These are phyloP conservation scores for Colletes collaris DNA, from an alignment of 2,888 invertebrate genomes.

Conservation along the genomic window DNA sequence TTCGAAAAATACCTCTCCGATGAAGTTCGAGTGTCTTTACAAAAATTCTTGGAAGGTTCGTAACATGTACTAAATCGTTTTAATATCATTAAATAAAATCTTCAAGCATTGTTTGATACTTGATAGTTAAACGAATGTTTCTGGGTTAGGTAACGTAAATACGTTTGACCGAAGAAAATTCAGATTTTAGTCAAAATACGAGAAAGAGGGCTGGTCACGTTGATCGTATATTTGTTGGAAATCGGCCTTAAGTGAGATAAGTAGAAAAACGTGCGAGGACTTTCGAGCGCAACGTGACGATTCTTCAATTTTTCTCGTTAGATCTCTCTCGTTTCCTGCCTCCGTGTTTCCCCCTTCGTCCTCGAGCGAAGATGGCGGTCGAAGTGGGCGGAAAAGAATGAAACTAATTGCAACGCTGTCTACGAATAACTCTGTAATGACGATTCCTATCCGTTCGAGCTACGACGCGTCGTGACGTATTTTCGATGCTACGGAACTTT, in stretches of 20 bases:
- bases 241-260: slow-evolving; percentile 9
- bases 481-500: slow-evolving; percentile 60
- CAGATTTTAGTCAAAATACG: too few species aligned
- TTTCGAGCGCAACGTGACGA: slow-evolving; percentile 53
- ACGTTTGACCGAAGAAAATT: too few species aligned
- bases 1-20: too few species aligned
- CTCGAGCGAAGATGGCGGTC: slow-evolving; percentile 33
- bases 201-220: too few species aligned
- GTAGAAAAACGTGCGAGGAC: slow-evolving; percentile 12
- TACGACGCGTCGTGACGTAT: slow-evolving; percentile 55
- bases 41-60: too few species aligned
- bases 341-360: slow-evolving; percentile 44
- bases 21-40: too few species aligned
- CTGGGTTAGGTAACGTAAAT: too few species aligned
- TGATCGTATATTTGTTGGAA: not conserved
- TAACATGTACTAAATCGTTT: too few species aligned
- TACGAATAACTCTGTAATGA: slow-evolving; percentile 70
- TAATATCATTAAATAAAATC: too few species aligned
- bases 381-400: slow-evolving; percentile 42
- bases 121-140: too few species aligned
- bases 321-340: slow-evolving; percentile 52
- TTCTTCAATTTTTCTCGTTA: slow-evolving; percentile 65
- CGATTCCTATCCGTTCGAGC: slow-evolving; percentile 52
- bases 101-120: too few species aligned
- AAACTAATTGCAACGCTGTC: slow-evolving; percentile 76